phyloP scores from a whole-genome alignment of 1,140 invertebrate species.

The Neodiprion fabricii region DNA sequence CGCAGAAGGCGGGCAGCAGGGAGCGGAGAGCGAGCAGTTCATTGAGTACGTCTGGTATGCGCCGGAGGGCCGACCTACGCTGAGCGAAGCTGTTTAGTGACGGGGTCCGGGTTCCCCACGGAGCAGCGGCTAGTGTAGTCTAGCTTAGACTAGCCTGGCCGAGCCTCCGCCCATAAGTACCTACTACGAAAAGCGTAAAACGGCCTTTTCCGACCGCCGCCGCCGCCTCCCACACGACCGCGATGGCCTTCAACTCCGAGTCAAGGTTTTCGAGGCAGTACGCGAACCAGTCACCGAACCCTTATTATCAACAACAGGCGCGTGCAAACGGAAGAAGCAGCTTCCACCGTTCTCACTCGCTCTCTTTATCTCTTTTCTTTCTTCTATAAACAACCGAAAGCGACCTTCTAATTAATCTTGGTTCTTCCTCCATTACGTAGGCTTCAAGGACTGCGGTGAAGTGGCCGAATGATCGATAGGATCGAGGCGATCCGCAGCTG shows the following conservation, averaged over 20 bases:
- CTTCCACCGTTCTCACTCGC: too few relatives aligned
- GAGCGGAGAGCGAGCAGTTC: neutral
- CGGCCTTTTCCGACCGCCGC: neutral
- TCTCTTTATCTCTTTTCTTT: too few relatives aligned
- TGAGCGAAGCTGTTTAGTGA: neutral
- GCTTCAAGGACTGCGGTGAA: too few relatives aligned
- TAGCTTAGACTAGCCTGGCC: neutral
- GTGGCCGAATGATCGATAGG: too few relatives aligned
- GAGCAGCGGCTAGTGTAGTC: too few relatives aligned
- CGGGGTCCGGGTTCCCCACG: neutral
- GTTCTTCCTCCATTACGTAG: too few relatives aligned
- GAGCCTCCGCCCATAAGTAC: too few relatives aligned
- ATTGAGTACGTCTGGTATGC: conserved; percentile 7
- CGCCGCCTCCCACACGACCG: neutral
- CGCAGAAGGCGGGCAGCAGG: too few relatives aligned
- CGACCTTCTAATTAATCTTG: too few relatives aligned
- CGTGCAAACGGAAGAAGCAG: neutral
- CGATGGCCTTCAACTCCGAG: neutral
- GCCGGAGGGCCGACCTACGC: neutral
- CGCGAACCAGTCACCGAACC: neutral
- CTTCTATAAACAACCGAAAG: too few relatives aligned
- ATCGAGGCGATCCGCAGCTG: too few relatives aligned
- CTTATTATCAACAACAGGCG: neutral
- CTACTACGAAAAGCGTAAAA: neutral
- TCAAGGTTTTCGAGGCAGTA: neutral